Evolutionary conservation across 2,113 vertebrate species (phyloP).

Genomic region (Python bivittatus): DNA sequence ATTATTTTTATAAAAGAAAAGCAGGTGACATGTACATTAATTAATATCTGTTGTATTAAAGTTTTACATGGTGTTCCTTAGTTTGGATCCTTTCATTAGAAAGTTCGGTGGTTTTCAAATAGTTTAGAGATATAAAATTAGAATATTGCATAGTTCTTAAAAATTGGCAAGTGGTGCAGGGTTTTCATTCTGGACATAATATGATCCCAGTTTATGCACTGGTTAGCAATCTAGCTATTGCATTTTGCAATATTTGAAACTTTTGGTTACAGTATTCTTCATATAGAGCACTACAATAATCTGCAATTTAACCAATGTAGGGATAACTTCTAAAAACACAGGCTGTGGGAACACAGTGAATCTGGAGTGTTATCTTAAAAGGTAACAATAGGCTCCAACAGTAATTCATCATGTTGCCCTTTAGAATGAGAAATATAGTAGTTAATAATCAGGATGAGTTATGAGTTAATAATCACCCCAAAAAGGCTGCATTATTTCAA

Average conservation of each 20-base stretch:
- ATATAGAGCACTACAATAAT: neutral
- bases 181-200: neutral
- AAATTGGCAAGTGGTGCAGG: neutral
- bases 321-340: neutral
- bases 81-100: neutral
- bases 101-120: neutral
- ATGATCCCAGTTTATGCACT: neutral
- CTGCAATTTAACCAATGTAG: neutral
- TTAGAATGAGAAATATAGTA: neutral
- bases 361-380: neutral
- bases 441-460: neutral
- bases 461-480: neutral
- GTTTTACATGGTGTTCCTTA: neutral
- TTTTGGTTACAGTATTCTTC: neutral
- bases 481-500: neutral
- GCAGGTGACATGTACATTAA: neutral
- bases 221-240: neutral
- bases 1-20: neutral
- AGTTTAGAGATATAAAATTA: neutral
- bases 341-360: neutral
- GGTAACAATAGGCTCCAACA: neutral
- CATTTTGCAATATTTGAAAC: neutral
- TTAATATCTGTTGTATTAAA: neutral
- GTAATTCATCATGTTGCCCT: neutral
- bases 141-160: neutral